Conservation (phyloP, 2,797 vertebrate species). For the Sebastes alutus region DNA sequence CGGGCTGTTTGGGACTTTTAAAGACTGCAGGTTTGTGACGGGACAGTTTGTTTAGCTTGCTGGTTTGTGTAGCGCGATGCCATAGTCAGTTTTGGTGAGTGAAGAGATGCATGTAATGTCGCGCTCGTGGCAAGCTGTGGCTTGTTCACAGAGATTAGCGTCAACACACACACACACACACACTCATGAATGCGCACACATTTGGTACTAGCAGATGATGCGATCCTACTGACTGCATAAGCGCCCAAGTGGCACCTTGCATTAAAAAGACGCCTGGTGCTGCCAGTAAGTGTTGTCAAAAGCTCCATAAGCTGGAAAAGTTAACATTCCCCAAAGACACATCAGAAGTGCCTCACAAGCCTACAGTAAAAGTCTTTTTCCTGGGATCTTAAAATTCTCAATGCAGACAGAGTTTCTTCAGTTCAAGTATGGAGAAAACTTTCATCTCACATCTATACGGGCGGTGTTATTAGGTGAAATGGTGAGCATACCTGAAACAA, state of each 20-base stretch:
- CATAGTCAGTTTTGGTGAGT: constrained; percentile 20
- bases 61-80: constrained; percentile 4
- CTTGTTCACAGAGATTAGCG: constrained; percentile 38
- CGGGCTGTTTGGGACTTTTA: neutral
- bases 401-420: constrained; percentile 23
- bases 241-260: constrained; percentile 49
- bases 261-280: constrained; percentile 43
- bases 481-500: constrained; percentile 50
- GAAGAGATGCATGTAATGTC: constrained; percentile 42
- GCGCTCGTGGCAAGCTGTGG: constrained; percentile 26
- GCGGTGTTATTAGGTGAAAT: constrained; percentile 45
- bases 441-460: constrained; percentile 37
- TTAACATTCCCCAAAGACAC: constrained; percentile 48
- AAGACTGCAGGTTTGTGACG: constrained; percentile 19
- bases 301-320: constrained; percentile 60
- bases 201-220: constrained; percentile 48
- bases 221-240: constrained; percentile 35
- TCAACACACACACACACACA: constrained; percentile 31
- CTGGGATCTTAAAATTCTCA: constrained; percentile 23
- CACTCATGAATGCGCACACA: constrained; percentile 20
- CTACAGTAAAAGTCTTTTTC: constrained; percentile 18
- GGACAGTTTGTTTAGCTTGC: constrained; percentile 24
- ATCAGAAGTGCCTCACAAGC: constrained; percentile 32
- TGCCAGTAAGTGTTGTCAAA: constrained; percentile 50
- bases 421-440: constrained; percentile 11